Evolutionary conservation across 2,888 invertebrate genomes (phyloP).

Genomic region (Zelleria hepariella): DNA sequence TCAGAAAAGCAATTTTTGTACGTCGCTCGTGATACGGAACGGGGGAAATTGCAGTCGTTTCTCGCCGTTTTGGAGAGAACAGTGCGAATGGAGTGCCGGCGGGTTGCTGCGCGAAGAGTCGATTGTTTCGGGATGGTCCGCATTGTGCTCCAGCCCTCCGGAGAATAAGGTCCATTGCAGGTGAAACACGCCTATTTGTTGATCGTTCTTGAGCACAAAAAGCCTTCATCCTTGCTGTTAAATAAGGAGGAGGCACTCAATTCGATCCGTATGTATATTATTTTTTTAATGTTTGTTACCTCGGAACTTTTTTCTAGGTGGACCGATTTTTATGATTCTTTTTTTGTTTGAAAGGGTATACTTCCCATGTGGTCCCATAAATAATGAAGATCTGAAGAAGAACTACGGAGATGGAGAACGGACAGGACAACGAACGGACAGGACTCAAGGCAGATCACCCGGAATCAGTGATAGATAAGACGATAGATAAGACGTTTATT

Average conservation of each 20-base stretch:
- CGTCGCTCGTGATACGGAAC: constrained; percentile 59
- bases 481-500: too few species aligned
- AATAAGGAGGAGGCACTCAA: not conserved
- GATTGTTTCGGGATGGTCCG: not conserved
- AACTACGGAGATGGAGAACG: not conserved
- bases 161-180: not conserved
- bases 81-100: constrained; percentile 52
- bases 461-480: too few species aligned
- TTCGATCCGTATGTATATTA: too few species aligned
- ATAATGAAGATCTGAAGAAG: too few species aligned
- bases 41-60: constrained; percentile 63
- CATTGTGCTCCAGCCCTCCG: not conserved
- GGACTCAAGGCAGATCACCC: too few species aligned
- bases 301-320: too few species aligned
- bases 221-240: not conserved
- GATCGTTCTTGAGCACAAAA: not conserved
- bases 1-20: constrained; percentile 71
- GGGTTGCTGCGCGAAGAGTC: constrained; percentile 15
- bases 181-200: not conserved
- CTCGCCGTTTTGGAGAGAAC: constrained; percentile 44
- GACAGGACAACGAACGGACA: too few species aligned
- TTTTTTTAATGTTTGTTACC: too few species aligned
- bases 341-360: too few species aligned
- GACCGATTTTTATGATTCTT: too few species aligned
- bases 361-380: too few species aligned